phyloP scores from a whole-genome alignment of 2,113 vertebrate species.

The Clupea harengus region DNA sequence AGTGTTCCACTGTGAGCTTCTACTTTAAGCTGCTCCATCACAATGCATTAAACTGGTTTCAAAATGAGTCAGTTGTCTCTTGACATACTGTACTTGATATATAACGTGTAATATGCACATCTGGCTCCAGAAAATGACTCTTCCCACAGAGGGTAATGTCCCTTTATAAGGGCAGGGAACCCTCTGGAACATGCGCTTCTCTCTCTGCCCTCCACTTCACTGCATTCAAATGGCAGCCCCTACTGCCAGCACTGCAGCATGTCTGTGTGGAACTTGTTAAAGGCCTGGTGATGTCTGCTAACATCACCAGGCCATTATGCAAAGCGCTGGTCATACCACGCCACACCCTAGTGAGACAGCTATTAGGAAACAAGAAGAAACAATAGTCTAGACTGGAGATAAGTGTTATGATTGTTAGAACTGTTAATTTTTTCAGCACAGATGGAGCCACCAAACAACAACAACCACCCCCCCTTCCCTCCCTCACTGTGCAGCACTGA shows the following conservation, averaged over 20 bases:
- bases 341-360: background rate
- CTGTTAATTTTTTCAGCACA: background rate
- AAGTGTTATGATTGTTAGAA: background rate
- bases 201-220: background rate
- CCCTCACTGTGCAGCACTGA: background rate
- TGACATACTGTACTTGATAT: background rate
- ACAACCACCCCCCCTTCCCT: background rate
- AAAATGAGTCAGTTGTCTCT: background rate
- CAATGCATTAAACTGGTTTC: too few species aligned
- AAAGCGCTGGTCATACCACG: background rate
- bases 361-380: background rate
- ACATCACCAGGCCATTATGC: background rate
- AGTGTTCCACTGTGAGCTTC: too few species aligned
- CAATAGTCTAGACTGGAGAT: conserved; percentile 2
- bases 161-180: background rate
- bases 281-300: too few species aligned
- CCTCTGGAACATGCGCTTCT: background rate
- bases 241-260: background rate
- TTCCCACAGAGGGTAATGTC: background rate
- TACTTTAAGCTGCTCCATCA: too few species aligned
- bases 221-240: background rate
- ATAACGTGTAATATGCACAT: background rate
- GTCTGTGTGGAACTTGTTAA: background rate
- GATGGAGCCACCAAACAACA: background rate
- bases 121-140: background rate